These are phyloP conservation scores for Marasmarcha lunaedactyla DNA, from an alignment of 2,888 invertebrate genomes.

Conservation along the genomic window DNA sequence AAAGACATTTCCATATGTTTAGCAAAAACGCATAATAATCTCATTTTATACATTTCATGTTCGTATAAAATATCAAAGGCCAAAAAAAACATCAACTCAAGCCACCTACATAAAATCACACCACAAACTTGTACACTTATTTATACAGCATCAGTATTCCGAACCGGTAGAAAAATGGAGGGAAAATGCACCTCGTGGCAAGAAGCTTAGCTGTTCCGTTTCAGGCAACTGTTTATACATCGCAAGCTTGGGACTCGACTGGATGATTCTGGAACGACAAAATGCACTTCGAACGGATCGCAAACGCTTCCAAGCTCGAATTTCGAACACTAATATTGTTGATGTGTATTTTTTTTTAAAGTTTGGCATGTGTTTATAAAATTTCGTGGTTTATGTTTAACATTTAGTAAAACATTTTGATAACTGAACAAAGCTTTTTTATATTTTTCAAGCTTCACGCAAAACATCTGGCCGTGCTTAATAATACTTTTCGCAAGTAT, in stretches of 20 bases:
- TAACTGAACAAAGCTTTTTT: too few relatives aligned
- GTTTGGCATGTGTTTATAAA: constrained; percentile 32
- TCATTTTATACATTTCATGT: too few relatives aligned
- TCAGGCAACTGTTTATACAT: constrained; percentile 46
- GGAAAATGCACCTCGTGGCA: constrained; percentile 31
- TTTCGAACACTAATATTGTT: constrained; percentile 49
- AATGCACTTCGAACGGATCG: constrained; percentile 58
- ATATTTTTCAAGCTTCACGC: too few relatives aligned
- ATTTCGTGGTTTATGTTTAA: constrained; percentile 15
- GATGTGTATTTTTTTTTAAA: constrained; percentile 26
- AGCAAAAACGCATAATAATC: too few relatives aligned
- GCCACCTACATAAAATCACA: too few relatives aligned
- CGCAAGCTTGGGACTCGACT: constrained; percentile 28
- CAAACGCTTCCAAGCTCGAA: constrained; percentile 41
- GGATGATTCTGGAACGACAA: constrained; percentile 56
- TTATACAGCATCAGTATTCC: constrained; percentile 50
- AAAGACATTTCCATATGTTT: too few relatives aligned
- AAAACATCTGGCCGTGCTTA: too few relatives aligned
- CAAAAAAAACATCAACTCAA: too few relatives aligned
- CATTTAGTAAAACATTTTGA: too few relatives aligned
- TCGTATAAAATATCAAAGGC: too few relatives aligned
- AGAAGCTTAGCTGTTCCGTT: constrained; percentile 35
- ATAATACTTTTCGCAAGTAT: too few relatives aligned
- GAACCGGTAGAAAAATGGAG: constrained; percentile 40
- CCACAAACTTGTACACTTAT: constrained; percentile 19